Percentiles rank a stretch among this genome's conserved stretches.
Evolutionary conservation across 2,888 invertebrate species (phyloP).

Genomic region (Amaurobius ferox): DNA sequence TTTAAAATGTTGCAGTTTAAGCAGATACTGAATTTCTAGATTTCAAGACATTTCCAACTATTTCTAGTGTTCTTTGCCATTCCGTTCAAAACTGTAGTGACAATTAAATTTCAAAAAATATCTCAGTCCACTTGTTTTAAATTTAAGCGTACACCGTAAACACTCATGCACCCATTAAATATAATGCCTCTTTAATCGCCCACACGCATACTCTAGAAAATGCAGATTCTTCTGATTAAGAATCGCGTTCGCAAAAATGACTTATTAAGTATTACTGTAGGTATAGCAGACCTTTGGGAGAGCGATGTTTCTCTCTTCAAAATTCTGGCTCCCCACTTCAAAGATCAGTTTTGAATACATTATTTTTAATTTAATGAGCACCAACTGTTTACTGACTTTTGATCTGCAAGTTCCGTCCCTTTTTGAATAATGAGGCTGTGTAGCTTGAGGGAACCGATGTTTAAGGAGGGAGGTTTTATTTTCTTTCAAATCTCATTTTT

Average conservation of each 20-base stretch:
- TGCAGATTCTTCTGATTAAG: not conserved
- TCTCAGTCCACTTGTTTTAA: too few species aligned
- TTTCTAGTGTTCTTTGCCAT: too few species aligned
- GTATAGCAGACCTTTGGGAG: not conserved
- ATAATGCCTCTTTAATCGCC: too few species aligned
- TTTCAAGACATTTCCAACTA: too few species aligned
- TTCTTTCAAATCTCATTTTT: not conserved
- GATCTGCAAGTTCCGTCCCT: not conserved
- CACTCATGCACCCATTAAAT: too few species aligned
- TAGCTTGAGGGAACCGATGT: not conserved
- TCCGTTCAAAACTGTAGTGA: too few species aligned
- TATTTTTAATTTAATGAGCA: slow-evolving; percentile 16
- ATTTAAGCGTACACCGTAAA: too few species aligned
- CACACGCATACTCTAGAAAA: too few species aligned
- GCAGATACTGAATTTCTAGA: too few species aligned
- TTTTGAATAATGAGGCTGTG: not conserved
- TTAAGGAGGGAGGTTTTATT: not conserved
- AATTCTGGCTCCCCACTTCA: not conserved
- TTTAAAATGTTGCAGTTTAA: too few species aligned
- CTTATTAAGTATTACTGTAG: not conserved
- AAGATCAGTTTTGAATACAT: not conserved
- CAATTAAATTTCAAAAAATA: too few species aligned
- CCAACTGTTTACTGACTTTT: slow-evolving; percentile 2
- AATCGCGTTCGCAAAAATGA: not conserved
- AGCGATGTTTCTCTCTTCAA: not conserved